Conservation (phyloP, 2,113 vertebrate species). For the Dicrurus megarhynchus region DNA sequence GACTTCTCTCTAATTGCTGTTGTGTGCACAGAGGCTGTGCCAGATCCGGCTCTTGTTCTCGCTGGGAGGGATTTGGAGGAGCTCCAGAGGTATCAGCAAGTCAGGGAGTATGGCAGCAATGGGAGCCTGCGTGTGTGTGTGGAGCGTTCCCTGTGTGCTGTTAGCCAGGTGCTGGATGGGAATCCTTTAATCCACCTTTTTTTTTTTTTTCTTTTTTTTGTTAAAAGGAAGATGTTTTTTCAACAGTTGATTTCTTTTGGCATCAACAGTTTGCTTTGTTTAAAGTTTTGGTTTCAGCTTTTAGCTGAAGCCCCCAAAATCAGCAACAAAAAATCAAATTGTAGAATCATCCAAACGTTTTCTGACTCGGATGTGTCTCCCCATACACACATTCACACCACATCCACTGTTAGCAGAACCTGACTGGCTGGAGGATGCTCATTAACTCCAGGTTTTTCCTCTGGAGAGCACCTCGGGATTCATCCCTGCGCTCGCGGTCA, state of each 20-base stretch:
- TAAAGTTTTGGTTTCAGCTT: neutral
- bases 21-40: neutral
- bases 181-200: neutral
- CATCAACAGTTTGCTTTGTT: neutral
- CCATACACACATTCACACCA: neutral
- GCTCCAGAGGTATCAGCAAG: neutral
- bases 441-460: neutral
- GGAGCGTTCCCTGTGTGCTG: rapidly evolving
- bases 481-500: neutral
- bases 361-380: rapidly evolving
- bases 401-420: rapidly evolving
- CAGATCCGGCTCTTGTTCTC: neutral
- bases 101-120: neutral
- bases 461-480: neutral
- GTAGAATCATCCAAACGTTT: neutral
- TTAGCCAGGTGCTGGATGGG: neutral
- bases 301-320: neutral
- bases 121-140: neutral
- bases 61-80: neutral
- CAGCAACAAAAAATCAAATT: neutral
- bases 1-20: neutral
- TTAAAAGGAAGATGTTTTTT: neutral
- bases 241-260: neutral
- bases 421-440: neutral
- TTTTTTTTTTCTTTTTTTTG: neutral